Percentiles rank a stretch among this genome's conserved stretches.
Evolutionary conservation across 2,113 vertebrate genomes (phyloP).

Genomic region (Atrichornis clamosus): DNA sequence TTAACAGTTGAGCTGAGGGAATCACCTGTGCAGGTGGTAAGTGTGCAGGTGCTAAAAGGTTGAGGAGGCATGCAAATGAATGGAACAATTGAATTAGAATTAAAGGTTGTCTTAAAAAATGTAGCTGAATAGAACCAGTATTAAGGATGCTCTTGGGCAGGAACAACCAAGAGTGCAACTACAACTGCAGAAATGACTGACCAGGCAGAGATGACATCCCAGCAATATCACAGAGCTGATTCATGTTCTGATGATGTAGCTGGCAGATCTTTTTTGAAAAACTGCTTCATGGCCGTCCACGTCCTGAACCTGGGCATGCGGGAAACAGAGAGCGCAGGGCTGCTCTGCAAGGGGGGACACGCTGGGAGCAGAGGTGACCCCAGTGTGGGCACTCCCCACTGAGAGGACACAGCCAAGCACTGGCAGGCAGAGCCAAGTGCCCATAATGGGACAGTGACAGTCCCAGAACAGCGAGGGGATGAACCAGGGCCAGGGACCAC

Average conservation of each 20-base stretch:
- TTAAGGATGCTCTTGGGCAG: not conserved
- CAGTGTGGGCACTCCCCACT: fast-evolving
- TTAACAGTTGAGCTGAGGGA: not conserved
- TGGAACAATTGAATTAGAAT: not conserved
- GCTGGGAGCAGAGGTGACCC: not conserved
- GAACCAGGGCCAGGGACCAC: not conserved
- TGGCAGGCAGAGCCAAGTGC: not conserved
- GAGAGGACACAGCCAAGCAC: not conserved
- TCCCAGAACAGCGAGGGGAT: not conserved
- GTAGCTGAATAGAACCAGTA: not conserved
- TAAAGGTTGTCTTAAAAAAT: not conserved
- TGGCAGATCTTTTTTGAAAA: not conserved
- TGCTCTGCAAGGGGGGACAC: not conserved
- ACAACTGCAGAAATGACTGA: not conserved
- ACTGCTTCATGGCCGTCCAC: not conserved
- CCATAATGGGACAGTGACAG: not conserved
- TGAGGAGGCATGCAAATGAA: not conserved
- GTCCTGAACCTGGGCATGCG: not conserved
- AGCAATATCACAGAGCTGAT: not conserved
- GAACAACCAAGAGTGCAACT: not conserved
- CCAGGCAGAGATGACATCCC: not conserved
- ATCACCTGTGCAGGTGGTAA: not conserved
- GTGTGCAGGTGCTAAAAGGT: not conserved
- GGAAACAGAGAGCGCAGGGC: not conserved
- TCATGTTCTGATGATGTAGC: not conserved